Base-by-base conservation (phyloP, 2,113 vertebrate species). In the Hypanus sabinus region DNA sequence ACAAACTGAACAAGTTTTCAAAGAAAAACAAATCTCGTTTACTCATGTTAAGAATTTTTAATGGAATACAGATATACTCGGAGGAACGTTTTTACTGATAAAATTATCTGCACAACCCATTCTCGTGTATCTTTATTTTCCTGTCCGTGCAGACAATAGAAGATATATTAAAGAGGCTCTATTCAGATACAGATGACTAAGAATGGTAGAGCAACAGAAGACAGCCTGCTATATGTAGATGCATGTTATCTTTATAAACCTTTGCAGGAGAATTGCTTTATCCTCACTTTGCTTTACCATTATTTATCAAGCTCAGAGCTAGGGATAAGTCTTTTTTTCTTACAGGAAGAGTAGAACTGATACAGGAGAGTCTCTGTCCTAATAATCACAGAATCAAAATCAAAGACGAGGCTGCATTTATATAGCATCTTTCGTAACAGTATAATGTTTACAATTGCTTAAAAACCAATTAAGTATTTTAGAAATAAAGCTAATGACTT, bases 51-150 rank as follows among this genome's bases (percentile, higher is more conserved):
- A n/a, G 3, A n/a, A 33, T 65, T 90, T 90, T 90, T 33, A 65
- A 65, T 36, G 85, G n/a, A 62, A 65, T 90, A 60, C 60, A 20
- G 60, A 90, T 57, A 57, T 83, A 55, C 80, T 27, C 33, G 5
- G 30, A 33, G 60, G 16, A 90, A 65, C 60, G 65, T 33, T 90
- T 62, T 90, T 30, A 90, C 62, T 68, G 85, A 90, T 68, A 65
- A 90, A 90, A 33, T 65, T 20, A 33, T 90, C 85, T 3, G 85
- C 85, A 90, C 30, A n/a, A 16, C 60, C 62, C 60, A 68, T 65
- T 68, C 85, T 90, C 33, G 60, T 90, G 60, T 10, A n/a, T 90
- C 85, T 90, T 65, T 90, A 90, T 90, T n/a, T 90, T 90, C 60
- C 60, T 90, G 30, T 65, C 60, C 33, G 30, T 65, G 60, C 60